Evolutionary conservation across 92 coral and sea anemone genomes (phyloP).

Genomic region (Palythoa grandis): DNA sequence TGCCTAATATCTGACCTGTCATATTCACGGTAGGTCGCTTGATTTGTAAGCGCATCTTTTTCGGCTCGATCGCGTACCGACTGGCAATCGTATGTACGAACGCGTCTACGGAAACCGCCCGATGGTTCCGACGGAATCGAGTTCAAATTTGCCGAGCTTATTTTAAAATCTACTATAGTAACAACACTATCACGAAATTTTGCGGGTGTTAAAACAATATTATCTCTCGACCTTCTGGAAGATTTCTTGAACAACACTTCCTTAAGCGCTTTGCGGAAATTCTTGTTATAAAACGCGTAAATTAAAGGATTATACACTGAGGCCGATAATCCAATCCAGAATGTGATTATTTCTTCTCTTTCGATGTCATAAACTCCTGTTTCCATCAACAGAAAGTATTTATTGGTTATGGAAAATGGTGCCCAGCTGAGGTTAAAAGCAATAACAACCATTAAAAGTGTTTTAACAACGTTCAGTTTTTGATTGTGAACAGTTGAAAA

Average conservation of each 20-base stretch:
- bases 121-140: not conserved
- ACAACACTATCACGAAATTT: slow-evolving; percentile 35
- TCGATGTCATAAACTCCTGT: slow-evolving; percentile 37
- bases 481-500: slow-evolving; percentile 51
- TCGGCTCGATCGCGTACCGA: not conserved
- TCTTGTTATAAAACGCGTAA: slow-evolving; percentile 79
- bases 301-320: slow-evolving; percentile 81
- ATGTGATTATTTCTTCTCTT: slow-evolving; percentile 67
- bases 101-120: not conserved
- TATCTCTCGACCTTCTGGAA: not conserved
- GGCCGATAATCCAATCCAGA: slow-evolving; percentile 80
- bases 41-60: not conserved
- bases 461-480: slow-evolving; percentile 64
- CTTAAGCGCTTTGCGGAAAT: slow-evolving; percentile 73
- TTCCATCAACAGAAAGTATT: slow-evolving; percentile 51
- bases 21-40: not conserved
- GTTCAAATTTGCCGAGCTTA: not conserved
- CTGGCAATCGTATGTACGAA: slow-evolving; percentile 12
- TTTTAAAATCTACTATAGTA: slow-evolving; percentile 33
- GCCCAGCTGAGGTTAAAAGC: slow-evolving; percentile 82
- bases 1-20: not conserved
- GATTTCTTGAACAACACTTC: slow-evolving; percentile 58
- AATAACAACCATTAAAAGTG: slow-evolving; percentile 65
- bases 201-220: not conserved
- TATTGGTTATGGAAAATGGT: slow-evolving; percentile 72